phyloP scores from a whole-genome alignment of 2,113 vertebrate species.

The Excalfactoria chinensis region DNA sequence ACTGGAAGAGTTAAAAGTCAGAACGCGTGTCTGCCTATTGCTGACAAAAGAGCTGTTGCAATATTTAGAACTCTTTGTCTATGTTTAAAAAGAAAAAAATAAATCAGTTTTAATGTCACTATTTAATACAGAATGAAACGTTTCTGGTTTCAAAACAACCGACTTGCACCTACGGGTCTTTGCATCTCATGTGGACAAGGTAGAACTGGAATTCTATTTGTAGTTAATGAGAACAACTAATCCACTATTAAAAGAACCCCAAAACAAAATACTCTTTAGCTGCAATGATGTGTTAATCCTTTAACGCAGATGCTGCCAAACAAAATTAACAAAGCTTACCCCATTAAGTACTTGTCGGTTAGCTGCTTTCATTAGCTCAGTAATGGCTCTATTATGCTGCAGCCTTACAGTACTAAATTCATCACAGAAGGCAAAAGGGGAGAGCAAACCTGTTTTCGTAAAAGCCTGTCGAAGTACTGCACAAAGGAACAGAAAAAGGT shows the following conservation, averaged over 20 bases:
- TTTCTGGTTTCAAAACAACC: neutral
- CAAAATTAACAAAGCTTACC: constrained; percentile 57
- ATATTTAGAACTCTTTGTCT: neutral
- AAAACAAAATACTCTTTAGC: neutral
- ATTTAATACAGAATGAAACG: neutral
- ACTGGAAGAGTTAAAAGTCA: neutral
- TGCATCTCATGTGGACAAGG: neutral
- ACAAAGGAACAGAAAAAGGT: neutral
- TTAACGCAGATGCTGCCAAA: neutral
- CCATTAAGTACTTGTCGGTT: constrained; percentile 73
- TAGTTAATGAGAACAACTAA: neutral
- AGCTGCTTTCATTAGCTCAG: constrained; percentile 88
- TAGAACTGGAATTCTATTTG: neutral
- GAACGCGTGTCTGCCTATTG: neutral
- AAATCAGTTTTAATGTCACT: neutral
- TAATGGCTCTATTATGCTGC: constrained; percentile 93
- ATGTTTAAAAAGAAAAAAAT: neutral
- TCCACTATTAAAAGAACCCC: neutral
- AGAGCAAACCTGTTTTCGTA: constrained; percentile 90
- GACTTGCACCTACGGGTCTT: neutral
- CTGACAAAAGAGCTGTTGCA: neutral
- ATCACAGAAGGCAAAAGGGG: constrained; percentile 91
- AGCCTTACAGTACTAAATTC: constrained; percentile 94
- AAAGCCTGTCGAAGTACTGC: constrained; percentile 92
- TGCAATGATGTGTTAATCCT: neutral